Evolutionary conservation across 2,888 invertebrate species (phyloP).

Genomic region (Meiosimyza decipiens): DNA sequence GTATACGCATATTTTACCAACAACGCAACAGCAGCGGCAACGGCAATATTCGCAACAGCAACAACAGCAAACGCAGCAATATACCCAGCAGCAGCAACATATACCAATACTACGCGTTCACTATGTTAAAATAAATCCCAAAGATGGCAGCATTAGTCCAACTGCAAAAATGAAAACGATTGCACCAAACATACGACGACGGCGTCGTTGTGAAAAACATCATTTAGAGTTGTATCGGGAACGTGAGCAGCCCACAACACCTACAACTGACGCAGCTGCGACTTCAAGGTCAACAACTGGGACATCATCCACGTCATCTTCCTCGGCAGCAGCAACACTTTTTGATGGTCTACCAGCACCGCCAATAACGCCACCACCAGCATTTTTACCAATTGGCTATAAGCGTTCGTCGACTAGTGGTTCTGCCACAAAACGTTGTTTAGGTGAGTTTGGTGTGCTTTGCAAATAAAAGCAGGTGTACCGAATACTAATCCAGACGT

Average conservation of each 20-base stretch:
- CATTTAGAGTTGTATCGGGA: conserved; percentile 67
- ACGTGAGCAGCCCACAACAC: conserved; percentile 47
- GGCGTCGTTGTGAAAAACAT: conserved; percentile 74
- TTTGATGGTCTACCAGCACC: conserved; percentile 67
- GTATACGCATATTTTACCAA: conserved; percentile 45
- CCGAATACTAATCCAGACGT: too few species aligned
- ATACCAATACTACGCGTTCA: conserved; percentile 58
- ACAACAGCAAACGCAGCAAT: conserved; percentile 40
- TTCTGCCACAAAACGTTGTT: conserved; percentile 55
- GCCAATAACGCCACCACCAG: conserved; percentile 77
- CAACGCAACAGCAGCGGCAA: conserved; percentile 37
- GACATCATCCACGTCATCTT: conserved; percentile 48
- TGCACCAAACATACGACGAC: conserved; percentile 72
- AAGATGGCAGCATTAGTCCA: conserved; percentile 49
- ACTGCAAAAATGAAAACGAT: conserved; percentile 73
- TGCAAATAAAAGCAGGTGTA: too few species aligned
- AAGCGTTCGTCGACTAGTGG: conserved; percentile 55
- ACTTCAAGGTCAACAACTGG: conserved; percentile 26
- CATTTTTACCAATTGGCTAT: conserved; percentile 74
- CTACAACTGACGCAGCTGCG: conserved; percentile 26
- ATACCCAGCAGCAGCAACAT: conserved; percentile 47
- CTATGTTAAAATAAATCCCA: conserved; percentile 58
- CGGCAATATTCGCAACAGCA: conserved; percentile 29
- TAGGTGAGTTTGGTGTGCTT: conserved; percentile 49
- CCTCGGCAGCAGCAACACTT: conserved; percentile 55